Conservation (phyloP, 2,888 invertebrate species). For the Lithophane ornitopus region DNA sequence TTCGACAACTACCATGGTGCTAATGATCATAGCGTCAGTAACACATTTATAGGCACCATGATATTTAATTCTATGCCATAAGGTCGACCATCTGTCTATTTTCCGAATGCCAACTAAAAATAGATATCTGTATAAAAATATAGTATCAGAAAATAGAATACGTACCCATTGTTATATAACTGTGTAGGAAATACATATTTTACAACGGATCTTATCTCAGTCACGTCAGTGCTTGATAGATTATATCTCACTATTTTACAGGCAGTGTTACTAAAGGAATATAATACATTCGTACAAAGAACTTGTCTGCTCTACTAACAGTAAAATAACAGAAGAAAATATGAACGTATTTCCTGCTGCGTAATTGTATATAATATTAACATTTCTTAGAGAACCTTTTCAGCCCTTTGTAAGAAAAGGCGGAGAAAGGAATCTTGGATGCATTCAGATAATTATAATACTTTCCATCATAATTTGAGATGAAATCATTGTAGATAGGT, state of each 20-base stretch:
- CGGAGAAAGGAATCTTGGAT: constrained; percentile 1
- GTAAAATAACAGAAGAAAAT: constrained; percentile 22
- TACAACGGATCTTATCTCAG: constrained; percentile 1
- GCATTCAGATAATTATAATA: constrained; percentile 1
- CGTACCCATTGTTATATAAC: neutral
- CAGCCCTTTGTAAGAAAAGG: constrained; percentile 18
- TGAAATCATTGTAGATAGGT: neutral
- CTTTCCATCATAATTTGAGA: constrained; percentile 19
- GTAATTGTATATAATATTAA: constrained; percentile 48
- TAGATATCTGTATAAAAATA: neutral
- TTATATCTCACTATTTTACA: constrained; percentile 12
- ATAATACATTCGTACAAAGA: constrained; percentile 16
- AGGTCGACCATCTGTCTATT: neutral
- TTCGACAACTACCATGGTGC: neutral
- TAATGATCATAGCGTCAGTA: neutral
- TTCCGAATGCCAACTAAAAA: neutral
- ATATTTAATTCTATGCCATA: neutral
- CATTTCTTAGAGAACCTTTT: constrained; percentile 21
- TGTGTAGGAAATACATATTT: constrained; percentile 7
- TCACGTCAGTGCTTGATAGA: constrained; percentile 28
- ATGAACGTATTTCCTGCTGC: constrained; percentile 9
- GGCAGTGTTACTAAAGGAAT: constrained; percentile 11
- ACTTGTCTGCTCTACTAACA: neutral
- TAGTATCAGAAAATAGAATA: neutral
- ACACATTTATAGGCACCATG: neutral